These are phyloP conservation scores for Cynaeus angustus DNA, from an alignment of 2,888 invertebrate genomes.

Conservation along the genomic window DNA sequence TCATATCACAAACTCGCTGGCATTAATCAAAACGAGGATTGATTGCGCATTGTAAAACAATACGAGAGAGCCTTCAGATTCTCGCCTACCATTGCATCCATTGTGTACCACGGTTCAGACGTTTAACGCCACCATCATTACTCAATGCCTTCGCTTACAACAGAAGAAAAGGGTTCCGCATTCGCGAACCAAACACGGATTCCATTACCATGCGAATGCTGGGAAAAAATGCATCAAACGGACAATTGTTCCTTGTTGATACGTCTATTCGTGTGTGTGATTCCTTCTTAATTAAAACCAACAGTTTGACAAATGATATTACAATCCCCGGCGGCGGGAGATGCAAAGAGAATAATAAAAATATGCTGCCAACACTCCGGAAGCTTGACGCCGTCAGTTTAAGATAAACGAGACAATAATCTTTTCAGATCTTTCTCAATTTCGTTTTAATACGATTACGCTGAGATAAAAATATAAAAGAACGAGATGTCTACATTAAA, in stretches of 20 bases:
- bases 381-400: conserved; percentile 8
- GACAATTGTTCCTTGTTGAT: too few species aligned
- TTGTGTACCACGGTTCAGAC: conserved; percentile 28
- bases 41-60: conserved; percentile 44
- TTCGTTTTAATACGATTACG: conserved; percentile 3
- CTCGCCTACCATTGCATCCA: conserved; percentile 25
- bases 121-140: conserved; percentile 27
- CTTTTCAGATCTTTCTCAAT: conserved; percentile 12
- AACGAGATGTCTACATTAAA: too few species aligned
- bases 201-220: too few species aligned
- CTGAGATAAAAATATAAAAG: background rate
- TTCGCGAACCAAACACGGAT: background rate
- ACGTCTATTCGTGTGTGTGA: too few species aligned
- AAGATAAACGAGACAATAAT: conserved; percentile 10
- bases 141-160: conserved; percentile 12
- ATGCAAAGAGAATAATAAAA: conserved; percentile 6
- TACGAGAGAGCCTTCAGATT: conserved; percentile 34
- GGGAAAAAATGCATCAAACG: too few species aligned
- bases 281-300: too few species aligned
- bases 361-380: conserved; percentile 2
- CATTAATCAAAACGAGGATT: conserved; percentile 47
- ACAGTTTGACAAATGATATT: background rate
- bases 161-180: conserved; percentile 7
- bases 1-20: conserved; percentile 38
- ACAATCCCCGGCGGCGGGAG: too few species aligned